Evolutionary conservation across 92 coral and sea anemone genomes (phyloP), one percentile per base, ranked within the genome.

Genomic region (Epizoanthus fatuus): DNA sequence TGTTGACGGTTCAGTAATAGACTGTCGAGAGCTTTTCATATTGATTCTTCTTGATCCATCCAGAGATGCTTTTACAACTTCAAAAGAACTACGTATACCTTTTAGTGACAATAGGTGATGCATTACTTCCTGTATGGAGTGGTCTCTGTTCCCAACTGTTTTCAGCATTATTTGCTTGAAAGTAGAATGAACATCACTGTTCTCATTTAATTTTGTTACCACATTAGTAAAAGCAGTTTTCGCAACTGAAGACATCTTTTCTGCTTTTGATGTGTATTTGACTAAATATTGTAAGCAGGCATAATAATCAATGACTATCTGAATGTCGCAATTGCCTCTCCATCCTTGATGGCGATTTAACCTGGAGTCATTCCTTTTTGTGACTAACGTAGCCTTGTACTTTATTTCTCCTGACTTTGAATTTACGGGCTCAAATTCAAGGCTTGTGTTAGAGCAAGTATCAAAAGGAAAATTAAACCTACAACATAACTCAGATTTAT

Each of bases 381-480:
- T 86, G 15, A 86, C 78, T 35, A 79, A 57, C 25, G 71, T 39
- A 15, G 84, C 86, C 45, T 86, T 86, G 38, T 80, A 63, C 69
- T 79, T 86, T 5, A 44, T 66, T 9, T 56, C 25, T 52, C 72
- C 74, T n/a, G 81, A 79, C 22, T 86, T 76, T 8, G 89, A 76
- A 37, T 86, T 32, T 10, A 86, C 45, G 16, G 55, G 84, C 63
- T 86, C 77, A 79, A 86, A 86, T 63, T 79, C 53, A 20, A 86
- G 44, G 39, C 47, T 64, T 14, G 90, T 79, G 19, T 86, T 54
- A 7, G 72, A 29, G 72, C 69, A 70, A 64, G 66, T 75, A 15
- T 86, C 89, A 59, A 60, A 77, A 40, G 89, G 89, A 66, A 75
- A 86, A n/a, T 86, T 56, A 77, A 86, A 86, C 22, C 85, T 75